Conservation (phyloP, 2,888 invertebrate genomes). For the Pherbina coryleti region DNA sequence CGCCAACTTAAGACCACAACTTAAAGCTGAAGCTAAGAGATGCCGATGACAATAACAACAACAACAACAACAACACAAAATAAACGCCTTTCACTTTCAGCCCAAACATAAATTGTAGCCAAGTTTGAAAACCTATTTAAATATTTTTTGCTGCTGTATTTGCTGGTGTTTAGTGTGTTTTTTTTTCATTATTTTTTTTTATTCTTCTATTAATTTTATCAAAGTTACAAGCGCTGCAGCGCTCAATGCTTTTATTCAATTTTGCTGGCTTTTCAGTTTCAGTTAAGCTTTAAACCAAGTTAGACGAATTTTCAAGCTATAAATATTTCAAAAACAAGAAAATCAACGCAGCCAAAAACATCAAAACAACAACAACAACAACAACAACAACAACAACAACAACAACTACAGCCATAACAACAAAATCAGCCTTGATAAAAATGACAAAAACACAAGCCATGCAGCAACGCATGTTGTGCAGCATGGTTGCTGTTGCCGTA, state of each 20-base stretch:
- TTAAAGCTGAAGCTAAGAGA: not conserved
- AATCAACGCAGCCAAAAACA: slow-evolving; percentile 8
- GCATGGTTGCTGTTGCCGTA: slow-evolving; percentile 41
- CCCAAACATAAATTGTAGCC: slow-evolving; percentile 24
- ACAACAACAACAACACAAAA: slow-evolving; percentile 19
- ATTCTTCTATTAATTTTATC: not conserved
- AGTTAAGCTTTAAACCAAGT: slow-evolving; percentile 49
- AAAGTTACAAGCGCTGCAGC: not conserved
- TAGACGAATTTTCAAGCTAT: slow-evolving; percentile 41
- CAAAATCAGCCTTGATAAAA: slow-evolving; percentile 6
- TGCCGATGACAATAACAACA: slow-evolving; percentile 12
- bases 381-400: slow-evolving; percentile 19
- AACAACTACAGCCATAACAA: not conserved
- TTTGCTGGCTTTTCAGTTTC: slow-evolving; percentile 44
- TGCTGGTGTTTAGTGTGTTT: not conserved
- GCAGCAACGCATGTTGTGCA: slow-evolving; percentile 25
- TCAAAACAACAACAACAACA: slow-evolving; percentile 24
- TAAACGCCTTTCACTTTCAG: slow-evolving; percentile 48
- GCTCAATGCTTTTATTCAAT: slow-evolving; percentile 18
- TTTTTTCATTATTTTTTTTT: no score
- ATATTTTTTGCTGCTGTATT: not conserved
- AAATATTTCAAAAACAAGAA: not conserved
- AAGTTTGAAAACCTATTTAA: slow-evolving; percentile 21
- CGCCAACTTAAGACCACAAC: slow-evolving; percentile 23
- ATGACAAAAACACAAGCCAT: not conserved